Evolutionary conservation across 2,888 invertebrate genomes (phyloP), one percentile per base, ranked within the genome.

Genomic region (Sphinx pinastri): DNA sequence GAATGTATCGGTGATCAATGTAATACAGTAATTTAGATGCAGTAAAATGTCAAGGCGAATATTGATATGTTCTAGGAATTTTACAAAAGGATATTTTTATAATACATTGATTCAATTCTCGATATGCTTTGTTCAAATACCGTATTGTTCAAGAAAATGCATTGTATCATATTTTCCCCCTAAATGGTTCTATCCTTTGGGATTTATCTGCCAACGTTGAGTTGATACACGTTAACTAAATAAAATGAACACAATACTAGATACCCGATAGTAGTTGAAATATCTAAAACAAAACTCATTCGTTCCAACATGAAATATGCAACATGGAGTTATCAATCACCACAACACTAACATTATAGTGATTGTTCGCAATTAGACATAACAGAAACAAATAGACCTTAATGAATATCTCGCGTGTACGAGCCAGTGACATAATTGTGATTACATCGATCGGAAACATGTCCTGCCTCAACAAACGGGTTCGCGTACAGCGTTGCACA

Each of bases 401-500:
- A 60, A 60, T 60, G 45, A 47, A 16, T n/a, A n/a, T 16, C 45
- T 60, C n/a, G 60, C 60, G 60, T 47, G 70, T 67, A 67, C 57
- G 49, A n/a, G 60, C 19, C 85, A 76, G 82, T 91, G 88, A 86
- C 88, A 89, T 88, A 89, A 88, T 63, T 63, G 83, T 77, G 81
- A 81, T 86, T 84, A 84, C 82, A 75, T 84, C 70, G 76, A 81
- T 87, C 89, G 91, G 91, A 91, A 91, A 83, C 92, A 90, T 90
- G 90, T 84, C 89, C 92, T 92, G 89, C 90, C 92, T 78, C 87
- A 91, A 91, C 84, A 76, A 72, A 72, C 74, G 72, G 68, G 25
- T 19, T 63, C 63, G 63, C 63, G 72, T 76, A 75, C 72, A 74
- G 75, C 73, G 74, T 88, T 89, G 87, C 90, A 90, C 91, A 90